These are phyloP conservation scores for Neofelis nebulosa DNA, from an alignment of 2,113 vertebrate species.

Conservation along the genomic window DNA sequence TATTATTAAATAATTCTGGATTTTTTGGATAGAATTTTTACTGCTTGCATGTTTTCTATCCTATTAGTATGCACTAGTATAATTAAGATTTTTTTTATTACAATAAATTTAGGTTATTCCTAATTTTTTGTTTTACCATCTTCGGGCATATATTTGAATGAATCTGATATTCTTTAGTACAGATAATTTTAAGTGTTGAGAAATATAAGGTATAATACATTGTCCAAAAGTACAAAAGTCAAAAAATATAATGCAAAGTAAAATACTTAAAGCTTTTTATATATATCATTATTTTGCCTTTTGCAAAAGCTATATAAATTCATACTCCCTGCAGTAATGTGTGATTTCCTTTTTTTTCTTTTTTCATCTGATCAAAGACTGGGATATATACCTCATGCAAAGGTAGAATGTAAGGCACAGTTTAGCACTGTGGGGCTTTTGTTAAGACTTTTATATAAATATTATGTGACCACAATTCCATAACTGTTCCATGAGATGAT, in stretches of 20 bases:
- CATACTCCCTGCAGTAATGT: neutral
- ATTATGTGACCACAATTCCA: neutral
- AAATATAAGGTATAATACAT: neutral
- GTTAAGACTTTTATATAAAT: neutral
- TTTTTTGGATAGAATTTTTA: neutral
- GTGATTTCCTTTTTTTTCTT: neutral
- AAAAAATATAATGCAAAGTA: neutral
- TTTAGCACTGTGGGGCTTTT: neutral
- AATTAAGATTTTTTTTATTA: neutral
- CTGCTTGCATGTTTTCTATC: neutral
- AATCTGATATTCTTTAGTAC: neutral
- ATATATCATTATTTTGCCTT: neutral
- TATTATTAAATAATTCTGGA: neutral
- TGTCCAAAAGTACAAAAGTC: neutral
- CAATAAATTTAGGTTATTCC: neutral
- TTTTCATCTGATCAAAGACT: neutral
- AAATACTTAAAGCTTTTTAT: neutral
- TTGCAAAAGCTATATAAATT: neutral
- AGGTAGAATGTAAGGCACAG: neutral
- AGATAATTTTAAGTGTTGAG: neutral
- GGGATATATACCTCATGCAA: neutral
- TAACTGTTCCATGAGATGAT: neutral
- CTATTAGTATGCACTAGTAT: neutral
- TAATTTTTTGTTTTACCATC: neutral
- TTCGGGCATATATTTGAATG: neutral